Conservation (phyloP, 2,888 invertebrate genomes). For the Blomia tropicalis region DNA sequence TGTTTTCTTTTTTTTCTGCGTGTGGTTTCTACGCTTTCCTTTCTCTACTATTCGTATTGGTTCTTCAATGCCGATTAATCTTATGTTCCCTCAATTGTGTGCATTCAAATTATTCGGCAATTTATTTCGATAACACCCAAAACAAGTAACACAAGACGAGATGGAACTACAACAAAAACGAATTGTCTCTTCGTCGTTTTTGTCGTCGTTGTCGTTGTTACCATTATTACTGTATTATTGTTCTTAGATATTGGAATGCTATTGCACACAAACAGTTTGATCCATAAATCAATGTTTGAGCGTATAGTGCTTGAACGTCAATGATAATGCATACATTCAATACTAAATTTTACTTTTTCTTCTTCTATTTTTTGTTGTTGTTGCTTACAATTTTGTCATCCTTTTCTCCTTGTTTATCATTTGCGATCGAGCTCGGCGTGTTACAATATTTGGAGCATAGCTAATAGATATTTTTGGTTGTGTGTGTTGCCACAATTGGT, state of each 20-base stretch:
- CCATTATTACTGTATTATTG: no score
- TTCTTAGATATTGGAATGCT: no score
- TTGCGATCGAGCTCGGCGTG: no score
- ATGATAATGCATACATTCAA: neutral
- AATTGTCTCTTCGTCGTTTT: no score
- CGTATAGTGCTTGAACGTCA: neutral
- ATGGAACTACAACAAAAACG: no score
- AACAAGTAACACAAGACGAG: neutral
- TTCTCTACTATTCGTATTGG: no score
- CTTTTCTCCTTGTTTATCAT: no score
- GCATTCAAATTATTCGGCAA: slow-evolving; percentile 13
- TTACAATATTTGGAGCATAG: slow-evolving; percentile 15
- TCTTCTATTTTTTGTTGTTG: neutral
- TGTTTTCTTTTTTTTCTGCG: neutral
- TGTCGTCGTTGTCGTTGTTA: no score
- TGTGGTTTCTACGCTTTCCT: neutral
- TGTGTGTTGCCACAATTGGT: no score
- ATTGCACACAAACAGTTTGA: no score
- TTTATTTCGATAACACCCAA: neutral
- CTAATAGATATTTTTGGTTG: slow-evolving; percentile 5
- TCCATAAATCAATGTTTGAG: neutral
- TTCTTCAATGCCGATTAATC: neutral
- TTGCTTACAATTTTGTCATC: neutral
- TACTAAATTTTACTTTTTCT: neutral
- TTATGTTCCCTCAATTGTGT: neutral